Conservation (phyloP, 2,888 invertebrate genomes). For the Pachliopta kotzebuea region DNA sequence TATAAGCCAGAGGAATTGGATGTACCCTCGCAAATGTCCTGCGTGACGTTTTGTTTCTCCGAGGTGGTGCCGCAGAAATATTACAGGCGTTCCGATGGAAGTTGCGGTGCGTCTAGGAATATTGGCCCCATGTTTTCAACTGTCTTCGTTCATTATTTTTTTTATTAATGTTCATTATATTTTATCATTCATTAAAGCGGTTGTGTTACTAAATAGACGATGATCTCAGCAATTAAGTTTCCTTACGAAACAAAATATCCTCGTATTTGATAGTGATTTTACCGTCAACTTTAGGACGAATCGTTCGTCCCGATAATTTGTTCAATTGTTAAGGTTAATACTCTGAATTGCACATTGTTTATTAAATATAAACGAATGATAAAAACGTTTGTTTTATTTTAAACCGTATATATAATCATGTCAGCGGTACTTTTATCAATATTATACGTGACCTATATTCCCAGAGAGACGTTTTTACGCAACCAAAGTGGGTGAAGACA, state of each 20-base stretch:
- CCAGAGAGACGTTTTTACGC: constrained; percentile 43
- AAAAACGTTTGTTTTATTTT: constrained; percentile 52
- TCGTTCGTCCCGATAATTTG: constrained; percentile 67
- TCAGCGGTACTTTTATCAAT: constrained; percentile 5
- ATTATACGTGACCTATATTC: constrained; percentile 57
- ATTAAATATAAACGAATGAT: constrained; percentile 81
- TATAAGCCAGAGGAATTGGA: constrained; percentile 51
- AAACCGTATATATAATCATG: constrained; percentile 32
- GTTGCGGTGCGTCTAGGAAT: constrained; percentile 71
- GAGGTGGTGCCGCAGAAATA: constrained; percentile 51
- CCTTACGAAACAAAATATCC: constrained; percentile 36
- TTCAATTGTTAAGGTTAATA: constrained; percentile 79
- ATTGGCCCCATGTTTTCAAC: constrained; percentile 57
- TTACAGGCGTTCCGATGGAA: constrained; percentile 70
- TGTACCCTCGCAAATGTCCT: constrained; percentile 68
- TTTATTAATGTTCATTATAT: constrained; percentile 52
- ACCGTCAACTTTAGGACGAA: constrained; percentile 59
- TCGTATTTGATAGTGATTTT: constrained; percentile 49
- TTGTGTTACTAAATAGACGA: constrained; percentile 60
- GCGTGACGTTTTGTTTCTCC: constrained; percentile 62
- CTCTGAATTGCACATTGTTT: constrained; percentile 82
- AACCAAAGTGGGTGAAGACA: constrained; percentile 55
- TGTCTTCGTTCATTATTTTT: constrained; percentile 57
- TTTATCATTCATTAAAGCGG: constrained; percentile 58
- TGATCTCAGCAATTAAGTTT: constrained; percentile 47